A percentile compares a stretch with the other conserved stretches of the same genome.
Conservation (phyloP, 2,888 invertebrate species). For the Blastobasis lacticolella region DNA sequence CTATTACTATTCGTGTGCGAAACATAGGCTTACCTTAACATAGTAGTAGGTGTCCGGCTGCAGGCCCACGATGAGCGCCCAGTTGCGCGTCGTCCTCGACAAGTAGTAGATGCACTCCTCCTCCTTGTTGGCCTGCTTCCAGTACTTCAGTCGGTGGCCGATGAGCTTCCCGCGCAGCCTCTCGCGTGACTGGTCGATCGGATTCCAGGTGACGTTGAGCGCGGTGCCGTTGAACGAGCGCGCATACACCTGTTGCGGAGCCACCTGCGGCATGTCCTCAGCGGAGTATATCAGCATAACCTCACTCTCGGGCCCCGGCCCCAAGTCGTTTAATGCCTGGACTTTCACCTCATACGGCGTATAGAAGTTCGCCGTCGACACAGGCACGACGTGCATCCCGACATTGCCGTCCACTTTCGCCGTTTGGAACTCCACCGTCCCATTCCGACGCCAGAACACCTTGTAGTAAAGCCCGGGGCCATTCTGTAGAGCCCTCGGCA, state of each 20-base stretch:
- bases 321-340: conserved; percentile 86
- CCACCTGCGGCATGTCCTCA: conserved; percentile 93
- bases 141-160: conserved; percentile 95
- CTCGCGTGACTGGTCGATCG: conserved; percentile 88
- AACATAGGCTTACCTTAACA: conserved; percentile 83
- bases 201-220: conserved; percentile 92
- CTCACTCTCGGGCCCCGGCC: conserved; percentile 87
- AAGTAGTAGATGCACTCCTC: conserved; percentile 88
- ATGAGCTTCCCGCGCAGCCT: conserved; percentile 91
- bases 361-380: conserved; percentile 83
- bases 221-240: conserved; percentile 92
- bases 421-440: conserved; percentile 83
- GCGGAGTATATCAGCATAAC: conserved; percentile 86
- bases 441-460: conserved; percentile 88
- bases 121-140: conserved; percentile 84
- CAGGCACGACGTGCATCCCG: conserved; percentile 85
- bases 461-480: conserved; percentile 93
- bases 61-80: conserved; percentile 94
- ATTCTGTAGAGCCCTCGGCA: conserved; percentile 86
- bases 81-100: conserved; percentile 86
- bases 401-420: conserved; percentile 82
- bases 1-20: no score
- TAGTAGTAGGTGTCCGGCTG: conserved; percentile 94
- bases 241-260: conserved; percentile 87
- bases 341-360: conserved; percentile 90